Evolutionary conservation across 2,888 invertebrate species (phyloP).

Genomic region (Nomada flava): DNA sequence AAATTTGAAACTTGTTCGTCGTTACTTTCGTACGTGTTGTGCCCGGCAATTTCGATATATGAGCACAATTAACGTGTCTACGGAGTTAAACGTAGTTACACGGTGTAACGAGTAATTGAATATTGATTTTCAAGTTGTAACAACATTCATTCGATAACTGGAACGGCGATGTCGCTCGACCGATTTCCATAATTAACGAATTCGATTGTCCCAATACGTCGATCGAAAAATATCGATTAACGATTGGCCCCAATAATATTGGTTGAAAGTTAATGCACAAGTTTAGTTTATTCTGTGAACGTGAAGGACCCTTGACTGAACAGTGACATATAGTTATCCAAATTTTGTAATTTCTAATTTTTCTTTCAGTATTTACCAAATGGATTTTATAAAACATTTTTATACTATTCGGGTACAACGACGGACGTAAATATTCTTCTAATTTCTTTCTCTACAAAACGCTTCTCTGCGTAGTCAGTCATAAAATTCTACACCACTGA

Average conservation of each 20-base stretch:
- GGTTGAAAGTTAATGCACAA: too few species aligned
- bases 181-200: conserved; percentile 24
- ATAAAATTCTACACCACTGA: too few species aligned
- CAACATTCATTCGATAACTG: background rate
- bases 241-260: background rate
- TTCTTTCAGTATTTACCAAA: too few species aligned
- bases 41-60: conserved; percentile 10
- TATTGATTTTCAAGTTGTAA: conserved; percentile 35
- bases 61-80: conserved; percentile 21
- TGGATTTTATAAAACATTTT: too few species aligned
- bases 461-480: background rate
- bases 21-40: background rate
- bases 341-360: too few species aligned
- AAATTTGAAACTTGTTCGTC: background rate
- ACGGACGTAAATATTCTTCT: too few species aligned
- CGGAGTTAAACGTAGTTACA: conserved; percentile 39
- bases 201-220: background rate
- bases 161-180: background rate
- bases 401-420: too few species aligned
- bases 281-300: too few species aligned
- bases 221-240: background rate
- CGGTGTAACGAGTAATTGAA: conserved; percentile 32
- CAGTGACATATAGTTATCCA: too few species aligned
- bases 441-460: background rate
- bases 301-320: too few species aligned